Evolutionary conservation across 2,113 vertebrate species (phyloP).

Genomic region (Ifrita kowaldi): DNA sequence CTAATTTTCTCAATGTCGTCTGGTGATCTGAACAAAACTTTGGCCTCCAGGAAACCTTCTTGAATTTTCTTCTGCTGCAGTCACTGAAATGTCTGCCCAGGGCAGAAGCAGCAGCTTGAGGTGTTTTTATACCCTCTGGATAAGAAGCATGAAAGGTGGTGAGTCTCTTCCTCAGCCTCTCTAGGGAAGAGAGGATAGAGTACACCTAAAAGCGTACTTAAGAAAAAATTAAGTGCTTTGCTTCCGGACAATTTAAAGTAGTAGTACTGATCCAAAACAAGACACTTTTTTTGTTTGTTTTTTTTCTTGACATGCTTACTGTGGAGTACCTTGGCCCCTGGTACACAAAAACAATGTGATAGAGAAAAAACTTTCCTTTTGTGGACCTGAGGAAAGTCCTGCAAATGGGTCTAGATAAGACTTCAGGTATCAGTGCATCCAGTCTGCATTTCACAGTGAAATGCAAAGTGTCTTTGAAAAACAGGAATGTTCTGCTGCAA

Average conservation of each 20-base stretch:
- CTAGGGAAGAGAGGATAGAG: not conserved
- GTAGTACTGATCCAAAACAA: not conserved
- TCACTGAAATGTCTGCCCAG: not conserved
- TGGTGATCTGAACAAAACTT: not conserved
- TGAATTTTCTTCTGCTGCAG: not conserved
- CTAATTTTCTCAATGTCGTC: fast-evolving
- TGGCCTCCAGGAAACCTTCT: not conserved
- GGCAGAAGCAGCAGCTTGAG: not conserved
- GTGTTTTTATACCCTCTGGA: not conserved
- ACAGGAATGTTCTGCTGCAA: not conserved
- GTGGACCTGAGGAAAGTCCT: not conserved
- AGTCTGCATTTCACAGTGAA: not conserved
- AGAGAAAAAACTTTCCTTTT: not conserved
- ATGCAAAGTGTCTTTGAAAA: not conserved
- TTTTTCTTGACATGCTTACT: not conserved
- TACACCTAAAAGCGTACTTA: not conserved
- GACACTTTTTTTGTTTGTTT: not conserved
- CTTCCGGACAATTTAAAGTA: not conserved
- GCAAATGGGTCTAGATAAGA: not conserved
- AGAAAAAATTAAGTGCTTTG: not conserved
- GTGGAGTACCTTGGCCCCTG: fast-evolving
- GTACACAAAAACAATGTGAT: not conserved
- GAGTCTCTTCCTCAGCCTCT: not conserved
- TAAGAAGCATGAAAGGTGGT: not conserved
- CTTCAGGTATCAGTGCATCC: not conserved